These are phyloP conservation scores for Lytechinus variegatus DNA, from an alignment of 35 echinoderm and acorn worm species.

Conservation along the genomic window DNA sequence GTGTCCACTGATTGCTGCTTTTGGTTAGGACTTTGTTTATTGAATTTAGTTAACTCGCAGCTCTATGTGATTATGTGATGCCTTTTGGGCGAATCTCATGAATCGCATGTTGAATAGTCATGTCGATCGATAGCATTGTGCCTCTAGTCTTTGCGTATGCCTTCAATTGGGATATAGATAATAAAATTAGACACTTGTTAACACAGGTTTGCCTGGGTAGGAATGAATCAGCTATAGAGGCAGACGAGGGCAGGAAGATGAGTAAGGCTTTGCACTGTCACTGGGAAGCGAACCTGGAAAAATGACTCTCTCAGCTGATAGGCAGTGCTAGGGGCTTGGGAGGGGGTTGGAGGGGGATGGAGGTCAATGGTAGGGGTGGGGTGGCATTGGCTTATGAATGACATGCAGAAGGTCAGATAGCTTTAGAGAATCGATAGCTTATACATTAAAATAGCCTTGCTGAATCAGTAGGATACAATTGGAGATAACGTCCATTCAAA, in stretches of 20 bases:
- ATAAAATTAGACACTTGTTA: conserved; percentile 36
- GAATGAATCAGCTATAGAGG: neutral
- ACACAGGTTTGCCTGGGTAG: conserved; percentile 8
- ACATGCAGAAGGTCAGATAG: too few species aligned
- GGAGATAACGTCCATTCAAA: too few species aligned
- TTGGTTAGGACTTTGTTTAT: neutral
- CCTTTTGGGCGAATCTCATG: too few species aligned
- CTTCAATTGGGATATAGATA: neutral
- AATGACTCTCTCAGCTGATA: neutral
- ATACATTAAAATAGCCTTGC: too few species aligned
- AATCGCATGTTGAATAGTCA: too few species aligned
- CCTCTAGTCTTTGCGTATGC: neutral
- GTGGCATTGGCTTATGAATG: too few species aligned
- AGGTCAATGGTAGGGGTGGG: neutral
- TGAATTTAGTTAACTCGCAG: neutral
- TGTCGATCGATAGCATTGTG: neutral
- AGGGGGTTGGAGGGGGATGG: neutral
- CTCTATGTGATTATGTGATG: too few species aligned
- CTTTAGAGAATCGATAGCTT: too few species aligned
- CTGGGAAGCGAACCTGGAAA: neutral
- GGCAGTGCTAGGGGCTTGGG: neutral
- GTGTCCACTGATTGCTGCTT: too few species aligned
- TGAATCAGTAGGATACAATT: too few species aligned
- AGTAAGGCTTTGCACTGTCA: conserved; percentile 12
- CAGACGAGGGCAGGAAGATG: conserved; percentile 5